Base-by-base conservation (phyloP, 1,140 invertebrate genomes). In the Drosophila rufa region DNA sequence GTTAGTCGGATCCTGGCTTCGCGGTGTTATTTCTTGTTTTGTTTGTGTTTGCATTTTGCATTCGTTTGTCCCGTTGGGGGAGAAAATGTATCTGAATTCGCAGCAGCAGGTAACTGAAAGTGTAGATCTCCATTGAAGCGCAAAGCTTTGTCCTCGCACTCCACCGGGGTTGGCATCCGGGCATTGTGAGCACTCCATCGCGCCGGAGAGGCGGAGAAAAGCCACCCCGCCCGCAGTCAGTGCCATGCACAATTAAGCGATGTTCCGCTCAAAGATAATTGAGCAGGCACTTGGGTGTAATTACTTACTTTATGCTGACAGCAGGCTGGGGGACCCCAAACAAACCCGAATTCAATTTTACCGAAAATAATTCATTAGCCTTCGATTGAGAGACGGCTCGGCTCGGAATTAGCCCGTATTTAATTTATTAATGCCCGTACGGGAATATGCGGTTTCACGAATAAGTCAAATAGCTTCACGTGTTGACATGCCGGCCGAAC, bases 221-320 rank as follows among this genome's bases (percentile, higher is more conserved):
- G 65, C 36, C 61, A 53, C 62, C 79, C 75, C 40, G 25, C 47
- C 75, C 40, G 25, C 47, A 62, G 57, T 27, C 62, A 40, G 45
- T 51, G 43, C 50, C 51, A 48, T 79, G 83, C 76, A 80, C 89
- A 91, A 91, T 91, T 91, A 91, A 76, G 75, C 89, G 79, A 66
- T 91, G 67, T 62, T 77, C 60, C 75, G 80, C 67, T 80, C 50
- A 91, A 80, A 83, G 90, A 91, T 91, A 91, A 91, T 91, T 91
- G 84, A 91, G 89, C 89, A 89, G 89, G 89, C 89, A 92, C 89
- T 92, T 91, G 89, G 89, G 89, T 80, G 46, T 91, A 91, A 91
- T 91, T 91, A 91, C 90, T 91, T 91, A 91, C 75, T 91, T 91
- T 82, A 82, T 70, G 78, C 70, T 84, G 84, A 89, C 84, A 83